Base-by-base conservation (phyloP, 2,797 vertebrate species). In the Heteromormyrus szaboi region DNA sequence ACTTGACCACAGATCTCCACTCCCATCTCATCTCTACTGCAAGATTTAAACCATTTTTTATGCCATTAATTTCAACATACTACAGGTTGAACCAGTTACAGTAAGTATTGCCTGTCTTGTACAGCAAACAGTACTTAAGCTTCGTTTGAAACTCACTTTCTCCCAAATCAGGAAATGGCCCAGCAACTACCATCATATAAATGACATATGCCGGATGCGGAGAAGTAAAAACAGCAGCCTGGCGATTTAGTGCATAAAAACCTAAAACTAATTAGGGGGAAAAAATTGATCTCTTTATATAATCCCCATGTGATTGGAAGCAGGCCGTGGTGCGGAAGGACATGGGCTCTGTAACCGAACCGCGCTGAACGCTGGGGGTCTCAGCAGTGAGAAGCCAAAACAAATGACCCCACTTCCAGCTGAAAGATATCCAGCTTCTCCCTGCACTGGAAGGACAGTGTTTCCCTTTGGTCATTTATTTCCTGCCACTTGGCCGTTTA, bases 121-220 rank as follows among this genome's bases (percentile, higher is more conserved):
- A 51, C n/a, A 46, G 44, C 83, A 85, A 46, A 85, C 50, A 85
- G 44, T 12, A 2, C 7, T 22, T 50, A 51, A 1, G 41, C 48
- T 85, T 46, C 2, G 22, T 14, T 25, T 50, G 25, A 85, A 85
- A 51, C 44, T 51, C 22, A 14, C 25, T 85, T 85, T 25, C 83
- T 51, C 83, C 22, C 22, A 85, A 85, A 85, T 85, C 83, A 85
- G 72, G 37, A 41, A 79, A 46, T 79, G 17, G 72, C 19, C 41
- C 41, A 79, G 17, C 96, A 97, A 97, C 93, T 93, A 33, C 93
- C 95, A 95, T 95, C 93, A 98, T 98, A 99, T 98, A 96, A 98
- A 96, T 97, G 97, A 96, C 98, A 99, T 97, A 98, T 98, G 97
- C 95, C 95, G 93, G 93, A 92, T 92, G 95, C 93, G 95, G 95